Evolutionary conservation across 2,797 vertebrate genomes (phyloP).

Genomic region (Iguana delicatissima): DNA sequence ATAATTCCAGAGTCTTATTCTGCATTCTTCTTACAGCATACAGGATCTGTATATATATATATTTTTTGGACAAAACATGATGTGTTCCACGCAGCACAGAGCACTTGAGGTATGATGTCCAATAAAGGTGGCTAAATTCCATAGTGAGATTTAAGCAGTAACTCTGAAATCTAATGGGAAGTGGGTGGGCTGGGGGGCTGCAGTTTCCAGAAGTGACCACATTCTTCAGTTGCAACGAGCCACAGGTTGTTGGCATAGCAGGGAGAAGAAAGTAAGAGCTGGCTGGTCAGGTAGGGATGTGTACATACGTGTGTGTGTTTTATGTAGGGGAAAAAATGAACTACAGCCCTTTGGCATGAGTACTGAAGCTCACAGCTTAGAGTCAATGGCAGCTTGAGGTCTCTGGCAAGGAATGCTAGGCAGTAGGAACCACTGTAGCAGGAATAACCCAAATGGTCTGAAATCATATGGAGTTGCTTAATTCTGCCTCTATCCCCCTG

Average conservation of each 20-base stretch:
- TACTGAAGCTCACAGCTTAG: conserved; percentile 76
- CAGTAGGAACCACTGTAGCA: conserved; percentile 71
- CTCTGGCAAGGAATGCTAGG: conserved; percentile 67
- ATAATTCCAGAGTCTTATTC: conserved; percentile 47
- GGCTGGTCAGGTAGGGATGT: conserved; percentile 53
- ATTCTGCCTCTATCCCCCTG: conserved; percentile 47
- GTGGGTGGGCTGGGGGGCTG: conserved; percentile 56
- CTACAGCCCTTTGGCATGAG: conserved; percentile 79
- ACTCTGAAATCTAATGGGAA: conserved; percentile 70
- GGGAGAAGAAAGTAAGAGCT: conserved; percentile 62
- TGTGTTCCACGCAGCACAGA: conserved; percentile 77
- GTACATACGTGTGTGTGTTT: conserved; percentile 33
- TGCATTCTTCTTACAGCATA: conserved; percentile 72
- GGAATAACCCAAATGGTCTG: conserved; percentile 77
- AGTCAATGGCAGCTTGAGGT: conserved; percentile 75
- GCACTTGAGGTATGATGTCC: conserved; percentile 79
- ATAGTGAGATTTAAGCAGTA: conserved; percentile 68
- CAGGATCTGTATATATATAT: conserved; percentile 67
- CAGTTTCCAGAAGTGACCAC: conserved; percentile 69
- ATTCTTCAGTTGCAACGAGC: conserved; percentile 67
- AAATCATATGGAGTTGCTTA: conserved; percentile 66
- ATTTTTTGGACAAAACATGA: conserved; percentile 70
- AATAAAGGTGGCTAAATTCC: conserved; percentile 78
- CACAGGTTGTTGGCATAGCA: conserved; percentile 71
- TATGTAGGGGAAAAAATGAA: conserved; percentile 39